Conservation (phyloP, 2,888 invertebrate species). For the Pheosia tremula region DNA sequence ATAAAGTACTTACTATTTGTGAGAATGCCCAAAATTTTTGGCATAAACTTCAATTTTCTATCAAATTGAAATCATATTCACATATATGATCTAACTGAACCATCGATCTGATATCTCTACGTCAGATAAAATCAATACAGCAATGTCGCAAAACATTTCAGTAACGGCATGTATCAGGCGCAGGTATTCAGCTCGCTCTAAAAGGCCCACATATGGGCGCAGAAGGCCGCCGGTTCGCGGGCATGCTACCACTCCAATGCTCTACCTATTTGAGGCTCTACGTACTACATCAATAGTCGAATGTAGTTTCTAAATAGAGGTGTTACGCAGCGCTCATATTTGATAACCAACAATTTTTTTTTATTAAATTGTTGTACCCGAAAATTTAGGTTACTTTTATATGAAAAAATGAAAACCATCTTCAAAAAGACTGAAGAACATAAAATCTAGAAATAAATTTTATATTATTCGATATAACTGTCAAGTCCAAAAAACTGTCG, state of each 20-base stretch:
- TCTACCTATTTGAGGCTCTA: slow-evolving; percentile 11
- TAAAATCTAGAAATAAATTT: too few species aligned
- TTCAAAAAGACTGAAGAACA: too few species aligned
- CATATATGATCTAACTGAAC: not conserved
- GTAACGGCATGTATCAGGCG: slow-evolving; percentile 26
- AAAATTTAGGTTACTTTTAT: too few species aligned
- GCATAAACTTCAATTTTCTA: too few species aligned
- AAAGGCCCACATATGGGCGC: slow-evolving; percentile 42
- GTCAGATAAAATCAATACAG: not conserved
- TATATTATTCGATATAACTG: too few species aligned
- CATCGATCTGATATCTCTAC: not conserved
- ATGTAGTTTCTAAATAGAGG: not conserved
- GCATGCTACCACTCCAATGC: slow-evolving; percentile 24
- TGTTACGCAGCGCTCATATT: not conserved
- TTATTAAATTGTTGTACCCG: too few species aligned
- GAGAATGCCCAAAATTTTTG: too few species aligned
- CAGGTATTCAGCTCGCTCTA: slow-evolving; percentile 41
- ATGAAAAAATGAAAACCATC: too few species aligned
- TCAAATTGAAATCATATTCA: not conserved
- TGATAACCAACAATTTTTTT: not conserved
- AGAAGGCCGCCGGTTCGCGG: slow-evolving; percentile 34
- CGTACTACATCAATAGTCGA: not conserved
- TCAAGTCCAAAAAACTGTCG: too few species aligned
- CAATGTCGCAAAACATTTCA: slow-evolving; percentile 12
- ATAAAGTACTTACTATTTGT: too few species aligned